Conservation (phyloP, 92 coral and sea anemone species). For the Isaurus tuberculatus region DNA sequence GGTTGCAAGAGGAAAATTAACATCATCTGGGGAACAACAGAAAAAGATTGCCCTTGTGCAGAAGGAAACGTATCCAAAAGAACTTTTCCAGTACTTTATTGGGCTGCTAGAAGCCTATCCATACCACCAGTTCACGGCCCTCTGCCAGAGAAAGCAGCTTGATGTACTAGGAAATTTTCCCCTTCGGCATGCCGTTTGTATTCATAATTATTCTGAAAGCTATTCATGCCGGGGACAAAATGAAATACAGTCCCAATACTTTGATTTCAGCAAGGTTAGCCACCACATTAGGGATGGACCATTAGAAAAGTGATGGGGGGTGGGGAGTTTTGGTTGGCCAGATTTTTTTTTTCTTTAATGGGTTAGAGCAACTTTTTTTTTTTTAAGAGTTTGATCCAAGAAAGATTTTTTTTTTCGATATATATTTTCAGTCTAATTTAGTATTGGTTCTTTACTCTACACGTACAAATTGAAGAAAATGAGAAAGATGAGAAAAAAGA, state of each 20-base stretch:
- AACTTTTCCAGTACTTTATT: constrained; percentile 52
- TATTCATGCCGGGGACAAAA: constrained; percentile 43
- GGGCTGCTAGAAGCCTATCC: constrained; percentile 40
- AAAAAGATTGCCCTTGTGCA: constrained; percentile 56
- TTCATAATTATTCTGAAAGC: constrained; percentile 60
- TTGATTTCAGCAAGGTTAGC: too few species aligned
- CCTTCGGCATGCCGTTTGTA: constrained; percentile 52
- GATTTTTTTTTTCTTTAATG: too few species aligned
- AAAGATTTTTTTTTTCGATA: too few species aligned
- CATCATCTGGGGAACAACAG: constrained; percentile 51
- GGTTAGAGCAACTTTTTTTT: too few species aligned
- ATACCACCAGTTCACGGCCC: constrained; percentile 57
- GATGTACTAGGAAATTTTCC: constrained; percentile 36
- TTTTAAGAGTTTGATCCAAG: too few species aligned
- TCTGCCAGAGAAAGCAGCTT: constrained; percentile 47
- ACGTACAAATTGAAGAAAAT: too few species aligned
- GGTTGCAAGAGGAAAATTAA: constrained; percentile 38
- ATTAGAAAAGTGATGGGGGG: too few species aligned
- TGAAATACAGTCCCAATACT: constrained; percentile 8
- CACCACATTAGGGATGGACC: too few species aligned
- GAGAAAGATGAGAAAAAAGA: too few species aligned
- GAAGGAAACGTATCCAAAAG: constrained; percentile 53
- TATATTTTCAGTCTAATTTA: too few species aligned
- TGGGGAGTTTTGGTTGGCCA: too few species aligned
- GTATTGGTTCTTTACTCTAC: too few species aligned